Base-by-base conservation (phyloP, 2,113 vertebrate species). In the Urocolius indicus region DNA sequence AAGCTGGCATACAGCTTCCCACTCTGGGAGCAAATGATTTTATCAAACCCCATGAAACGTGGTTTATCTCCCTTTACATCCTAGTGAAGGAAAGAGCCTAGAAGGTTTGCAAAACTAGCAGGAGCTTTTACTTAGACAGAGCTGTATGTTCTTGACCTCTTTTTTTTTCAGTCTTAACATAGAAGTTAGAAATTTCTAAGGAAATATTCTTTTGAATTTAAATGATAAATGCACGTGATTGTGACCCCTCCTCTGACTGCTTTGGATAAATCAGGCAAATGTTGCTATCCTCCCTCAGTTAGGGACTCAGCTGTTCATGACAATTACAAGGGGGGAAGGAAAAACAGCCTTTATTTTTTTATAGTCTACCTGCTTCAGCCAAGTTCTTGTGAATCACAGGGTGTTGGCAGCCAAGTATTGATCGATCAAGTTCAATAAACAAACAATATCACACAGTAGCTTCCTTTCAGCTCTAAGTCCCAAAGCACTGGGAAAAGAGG, bases 31-130 rank as follows among this genome's bases (percentile, higher is more conserved):
- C 3, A 23, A 81, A 69, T 0, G 0, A 84, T 92, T 95, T 91
- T 96, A 96, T 96, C 95, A 96, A 95, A 93, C 87, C 78, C 87
- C 97, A 96, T 94, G 95, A 95, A 97, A 94, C 22, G 32, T 89
- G 95, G 91, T 95, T 95, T 95, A 74, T 97, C 90, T 97, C 87
- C 87, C 95, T 93, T 90, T 86, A 75, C 54, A 85, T 32, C 30
- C 71, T 21, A 92, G 52, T 27, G 78, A 59, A 93, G 36, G 46
- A 57, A 93, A 93, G 45, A 41, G 22, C 55, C 32, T 12, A 20
- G 24, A 13, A 94, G 49, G 41, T 57, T 81, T 59, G 41, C 46
- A 90, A 90, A 92, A 67, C 59, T 69, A 87, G 52, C 52, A 78
- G 76, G 52, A 92, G 24, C 27, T 87, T 87, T 82, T 51, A 27